Percentiles rank a stretch among this genome's conserved stretches.
These are phyloP conservation scores for Yponomeuta malinellus DNA, from an alignment of 2,888 invertebrate species.

Conservation along the genomic window DNA sequence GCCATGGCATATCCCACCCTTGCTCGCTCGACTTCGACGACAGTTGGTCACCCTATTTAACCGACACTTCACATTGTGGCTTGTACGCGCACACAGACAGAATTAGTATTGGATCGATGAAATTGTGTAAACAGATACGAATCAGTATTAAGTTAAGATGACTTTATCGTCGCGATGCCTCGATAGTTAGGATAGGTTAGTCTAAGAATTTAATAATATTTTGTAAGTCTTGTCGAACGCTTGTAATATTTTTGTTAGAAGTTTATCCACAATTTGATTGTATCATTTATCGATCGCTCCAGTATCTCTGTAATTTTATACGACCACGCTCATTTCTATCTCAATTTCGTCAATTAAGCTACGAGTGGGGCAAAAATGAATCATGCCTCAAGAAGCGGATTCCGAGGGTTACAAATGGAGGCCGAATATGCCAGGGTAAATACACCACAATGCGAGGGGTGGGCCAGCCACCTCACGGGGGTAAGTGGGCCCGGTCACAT, in stretches of 20 bases:
- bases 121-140: slow-evolving; percentile 3
- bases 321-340: slow-evolving; percentile 35
- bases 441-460: slow-evolving; percentile 69
- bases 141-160: background rate
- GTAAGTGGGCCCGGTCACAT: slow-evolving; percentile 71
- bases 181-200: background rate
- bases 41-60: slow-evolving; percentile 75
- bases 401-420: slow-evolving; percentile 72
- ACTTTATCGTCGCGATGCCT: background rate
- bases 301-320: background rate
- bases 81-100: slow-evolving; percentile 61
- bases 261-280: background rate
- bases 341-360: slow-evolving; percentile 55
- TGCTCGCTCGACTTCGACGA: slow-evolving; percentile 48
- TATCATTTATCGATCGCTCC: background rate
- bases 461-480: slow-evolving; percentile 62
- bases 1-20: slow-evolving; percentile 63
- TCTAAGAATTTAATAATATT: background rate
- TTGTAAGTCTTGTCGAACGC: background rate
- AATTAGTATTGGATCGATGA: slow-evolving; percentile 42
- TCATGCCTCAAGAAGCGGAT: slow-evolving; percentile 72
- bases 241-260: background rate
- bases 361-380: slow-evolving; percentile 61
- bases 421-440: slow-evolving; percentile 69
- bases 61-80: slow-evolving; percentile 72